Conservation (phyloP, 1,140 invertebrate species). For the Drosophila auraria region DNA sequence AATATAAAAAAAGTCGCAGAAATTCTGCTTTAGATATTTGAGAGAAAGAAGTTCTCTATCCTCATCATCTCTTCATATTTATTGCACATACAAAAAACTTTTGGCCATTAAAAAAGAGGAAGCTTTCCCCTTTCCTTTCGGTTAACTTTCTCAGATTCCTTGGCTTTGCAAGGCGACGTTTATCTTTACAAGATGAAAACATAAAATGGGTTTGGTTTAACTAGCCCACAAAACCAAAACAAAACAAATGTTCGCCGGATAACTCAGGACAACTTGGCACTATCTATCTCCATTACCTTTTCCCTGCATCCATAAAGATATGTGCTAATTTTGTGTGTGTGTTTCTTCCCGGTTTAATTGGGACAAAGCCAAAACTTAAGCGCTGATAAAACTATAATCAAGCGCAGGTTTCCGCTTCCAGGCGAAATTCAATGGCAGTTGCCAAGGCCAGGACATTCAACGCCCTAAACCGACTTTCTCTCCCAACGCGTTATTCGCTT, state of each 20-base stretch:
- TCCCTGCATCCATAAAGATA: constrained; percentile 34
- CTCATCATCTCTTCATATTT: constrained; percentile 41
- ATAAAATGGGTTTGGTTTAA: constrained; percentile 78
- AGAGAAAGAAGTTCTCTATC: too few relatives aligned
- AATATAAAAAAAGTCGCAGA: neutral
- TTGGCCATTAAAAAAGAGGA: constrained; percentile 66
- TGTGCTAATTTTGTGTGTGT: constrained; percentile 21
- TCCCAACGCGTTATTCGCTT: constrained; percentile 58
- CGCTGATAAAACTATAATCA: constrained; percentile 59
- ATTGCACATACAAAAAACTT: constrained; percentile 61
- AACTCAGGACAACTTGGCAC: constrained; percentile 39
- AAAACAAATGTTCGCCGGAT: constrained; percentile 53
- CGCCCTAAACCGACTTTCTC: neutral
- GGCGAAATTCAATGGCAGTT: constrained; percentile 65
- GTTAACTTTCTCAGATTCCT: constrained; percentile 17
- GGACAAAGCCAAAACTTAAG: constrained; percentile 52
- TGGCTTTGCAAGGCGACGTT: constrained; percentile 43
- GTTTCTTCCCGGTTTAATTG: constrained; percentile 37
- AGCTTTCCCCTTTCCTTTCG: constrained; percentile 39
- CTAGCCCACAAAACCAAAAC: constrained; percentile 65
- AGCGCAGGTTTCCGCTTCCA: constrained; percentile 42
- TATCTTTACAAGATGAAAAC: constrained; percentile 58
- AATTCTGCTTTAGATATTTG: neutral
- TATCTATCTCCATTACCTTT: constrained; percentile 34
- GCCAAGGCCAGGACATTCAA: constrained; percentile 30